Evolutionary conservation across 1,140 invertebrate genomes (phyloP), one percentile per base, ranked within the genome.

Genomic region (Trissolcus basalis): DNA sequence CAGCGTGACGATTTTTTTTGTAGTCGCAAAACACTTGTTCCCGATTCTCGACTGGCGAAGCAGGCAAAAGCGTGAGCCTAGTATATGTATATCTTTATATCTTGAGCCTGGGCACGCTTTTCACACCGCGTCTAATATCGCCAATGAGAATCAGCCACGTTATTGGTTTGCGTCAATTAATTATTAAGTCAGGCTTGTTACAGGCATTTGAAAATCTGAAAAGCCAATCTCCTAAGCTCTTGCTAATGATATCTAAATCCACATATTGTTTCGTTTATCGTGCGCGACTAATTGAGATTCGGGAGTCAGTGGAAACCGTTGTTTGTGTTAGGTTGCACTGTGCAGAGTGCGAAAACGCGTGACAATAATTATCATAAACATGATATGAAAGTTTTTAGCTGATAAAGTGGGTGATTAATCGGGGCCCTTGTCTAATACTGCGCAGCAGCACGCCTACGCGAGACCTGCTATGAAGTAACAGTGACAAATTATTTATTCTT

Each of bases 401-500:
- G 72, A 68, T 60, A 65, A 50, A 8, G 19, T 27, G 19, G 35
- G 51, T 75, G 64, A 75, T 69, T 75, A 75, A 75, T 69, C 72
- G 45, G 41, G 19, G 48, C 58, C 64, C 72, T 75, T 69, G 61
- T 73, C 55, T 48, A 16, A 35, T 36, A 56, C 43, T 16, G 58
- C 72, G 43, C 58, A 69, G 72, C 72, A 43, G 51, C 36, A 35
- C 64, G 53, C 64, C 64, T 59, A 69, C 73, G 55, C 65, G 56
- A 54, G 55, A 65, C 54, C 61, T 68, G 60, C 70, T 76, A 61
- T 67, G 50, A 70, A 69, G 49, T 56, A 56, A 65, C 50, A 60
- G 36, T 69, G 59, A 76, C 73, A 76, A 76, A 70, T 76, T 69
- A 76, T 76, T 76, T 76, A 70, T 76, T 69, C 59, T 39, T 32